A percentile compares a stretch with the other conserved stretches of the same genome.
These are phyloP conservation scores for Coranthus polyacanthus DNA, from an alignment of 2,797 vertebrate genomes.

Conservation along the genomic window DNA sequence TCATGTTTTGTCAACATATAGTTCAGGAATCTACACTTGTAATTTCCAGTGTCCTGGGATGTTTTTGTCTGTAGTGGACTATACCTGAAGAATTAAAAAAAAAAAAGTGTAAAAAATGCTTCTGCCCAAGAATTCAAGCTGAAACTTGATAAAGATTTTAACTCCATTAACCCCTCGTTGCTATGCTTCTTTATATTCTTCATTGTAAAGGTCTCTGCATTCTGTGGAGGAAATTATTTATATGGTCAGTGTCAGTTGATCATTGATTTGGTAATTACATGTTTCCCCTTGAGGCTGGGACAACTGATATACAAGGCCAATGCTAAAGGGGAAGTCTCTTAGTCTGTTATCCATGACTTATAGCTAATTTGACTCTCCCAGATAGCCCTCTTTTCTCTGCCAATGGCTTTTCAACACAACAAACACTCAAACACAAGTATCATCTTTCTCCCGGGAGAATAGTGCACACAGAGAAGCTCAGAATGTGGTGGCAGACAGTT, in stretches of 20 bases:
- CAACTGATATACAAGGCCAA: slow-evolving; percentile 75
- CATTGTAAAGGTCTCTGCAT: slow-evolving; percentile 44
- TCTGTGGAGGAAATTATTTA: slow-evolving; percentile 74
- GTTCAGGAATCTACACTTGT: no score
- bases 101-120: no score
- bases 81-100: no score
- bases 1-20: no score
- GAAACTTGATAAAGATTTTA: slow-evolving; percentile 25
- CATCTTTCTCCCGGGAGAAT: slow-evolving; percentile 77
- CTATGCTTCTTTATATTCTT: slow-evolving; percentile 44
- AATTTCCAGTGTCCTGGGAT: no score
- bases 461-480: slow-evolving; percentile 63
- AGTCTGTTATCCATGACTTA: slow-evolving; percentile 76
- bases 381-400: slow-evolving; percentile 71
- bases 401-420: slow-evolving; percentile 79
- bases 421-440: slow-evolving; percentile 80
- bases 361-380: slow-evolving; percentile 70
- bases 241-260: slow-evolving; percentile 80
- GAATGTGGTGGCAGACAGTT: slow-evolving; percentile 74
- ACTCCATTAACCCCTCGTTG: slow-evolving; percentile 2
- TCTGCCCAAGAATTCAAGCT: slow-evolving; percentile 18
- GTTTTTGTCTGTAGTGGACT: no score
- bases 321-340: slow-evolving; percentile 68
- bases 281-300: slow-evolving; percentile 73
- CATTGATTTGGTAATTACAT: slow-evolving; percentile 82